Base-by-base conservation (phyloP, 2,888 invertebrate species). In the Stenodera caucasica region DNA sequence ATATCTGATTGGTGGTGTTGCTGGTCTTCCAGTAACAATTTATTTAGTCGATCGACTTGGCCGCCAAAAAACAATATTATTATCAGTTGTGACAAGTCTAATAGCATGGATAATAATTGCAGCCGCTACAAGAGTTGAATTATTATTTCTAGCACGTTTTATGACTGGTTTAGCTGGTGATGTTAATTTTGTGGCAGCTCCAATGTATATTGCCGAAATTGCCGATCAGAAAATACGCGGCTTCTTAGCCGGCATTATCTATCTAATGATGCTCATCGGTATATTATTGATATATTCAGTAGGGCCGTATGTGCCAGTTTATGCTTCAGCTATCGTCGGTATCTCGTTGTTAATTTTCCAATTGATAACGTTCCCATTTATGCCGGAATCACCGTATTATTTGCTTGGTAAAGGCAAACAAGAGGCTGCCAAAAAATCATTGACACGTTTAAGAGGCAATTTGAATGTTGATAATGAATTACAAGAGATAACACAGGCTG, bases 181-280 rank as follows among this genome's bases (percentile, higher is more conserved):
- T 58, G 78, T 78, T 26, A 80, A 77, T 3, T 81, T 80, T 60
- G 80, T 81, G 3, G 76, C 80, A 14, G 79, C 79, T 0, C 81
- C 80, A 1, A 80, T 80, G 80, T 80, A 78, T 64, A 77, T 80
- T 9, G 79, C 78, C 4, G 80, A 81, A 68, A 78, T 80, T 54
- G 79, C 81, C 4, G 79, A 80, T 65, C 78, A 79, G 53, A 76
- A 77, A 60, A 79, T 81, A 33, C 63, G 80, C 29, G 81, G 81
- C 12, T 78, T 79, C 60, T 64, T 81, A 9, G 77, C 79, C 0
- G 76, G 78, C n/a, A 73, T 78, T 23, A 79, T 80, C 55, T 80
- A 79, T 64, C 70, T 80, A 14, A 79, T 80, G 76, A 78, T 80
- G 78, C 70, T 80, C 11, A 66, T 78, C n/a, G 81, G 81, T 6